Conservation (phyloP, 2,797 vertebrate genomes). For the Podarcis lilfordi region DNA sequence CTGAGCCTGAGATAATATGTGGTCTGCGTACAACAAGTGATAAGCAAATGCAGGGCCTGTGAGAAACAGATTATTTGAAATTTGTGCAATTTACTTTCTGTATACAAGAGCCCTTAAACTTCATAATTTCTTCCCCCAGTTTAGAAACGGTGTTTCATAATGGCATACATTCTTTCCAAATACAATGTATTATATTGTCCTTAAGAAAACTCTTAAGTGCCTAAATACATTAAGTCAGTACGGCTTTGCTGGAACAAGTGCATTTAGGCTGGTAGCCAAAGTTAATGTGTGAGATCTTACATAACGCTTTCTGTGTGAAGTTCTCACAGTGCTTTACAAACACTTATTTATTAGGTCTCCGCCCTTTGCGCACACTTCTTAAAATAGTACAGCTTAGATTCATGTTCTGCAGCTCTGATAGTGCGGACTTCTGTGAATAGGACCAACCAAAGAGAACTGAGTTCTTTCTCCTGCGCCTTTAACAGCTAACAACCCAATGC, state of each 20-base stretch:
- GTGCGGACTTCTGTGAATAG: background rate
- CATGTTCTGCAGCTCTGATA: background rate
- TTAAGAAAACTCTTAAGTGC: background rate
- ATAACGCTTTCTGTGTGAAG: background rate
- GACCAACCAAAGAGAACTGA: background rate
- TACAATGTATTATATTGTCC: background rate
- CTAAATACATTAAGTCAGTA: background rate
- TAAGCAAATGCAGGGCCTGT: background rate
- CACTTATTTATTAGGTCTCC: background rate
- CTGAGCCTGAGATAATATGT: background rate
- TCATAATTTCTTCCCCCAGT: background rate
- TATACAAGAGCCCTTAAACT: background rate
- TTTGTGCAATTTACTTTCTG: background rate
- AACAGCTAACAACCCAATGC: background rate
- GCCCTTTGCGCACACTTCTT: background rate
- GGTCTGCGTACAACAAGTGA: background rate
- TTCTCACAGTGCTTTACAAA: background rate
- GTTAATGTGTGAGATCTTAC: background rate
- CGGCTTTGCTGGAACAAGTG: constrained; percentile 5
- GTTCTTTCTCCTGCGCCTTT: background rate
- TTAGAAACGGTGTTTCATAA: background rate
- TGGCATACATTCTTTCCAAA: background rate
- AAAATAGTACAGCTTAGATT: background rate
- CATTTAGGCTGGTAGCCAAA: constrained; percentile 7
- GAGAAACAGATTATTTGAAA: background rate